Percentiles rank a stretch among this genome's conserved stretches.
Evolutionary conservation across 2,797 vertebrate genomes (phyloP).

Genomic region (Hapalemur alaotrensis): DNA sequence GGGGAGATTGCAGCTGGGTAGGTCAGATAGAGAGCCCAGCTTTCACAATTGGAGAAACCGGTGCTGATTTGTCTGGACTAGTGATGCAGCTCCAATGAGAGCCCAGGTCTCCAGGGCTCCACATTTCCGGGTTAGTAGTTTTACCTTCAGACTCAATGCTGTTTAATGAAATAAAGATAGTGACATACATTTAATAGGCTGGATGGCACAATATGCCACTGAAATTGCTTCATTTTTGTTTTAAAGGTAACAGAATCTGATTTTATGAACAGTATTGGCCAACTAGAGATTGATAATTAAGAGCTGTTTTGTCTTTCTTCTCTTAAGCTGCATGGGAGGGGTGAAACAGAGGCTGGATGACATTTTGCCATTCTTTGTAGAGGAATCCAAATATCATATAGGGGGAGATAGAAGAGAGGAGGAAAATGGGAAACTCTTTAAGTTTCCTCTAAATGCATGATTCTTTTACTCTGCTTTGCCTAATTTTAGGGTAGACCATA

Average conservation of each 20-base stretch:
- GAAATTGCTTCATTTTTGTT: not conserved
- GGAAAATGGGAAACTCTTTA: not conserved
- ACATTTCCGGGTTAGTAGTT: not conserved
- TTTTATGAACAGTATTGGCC: not conserved
- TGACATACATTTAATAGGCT: not conserved
- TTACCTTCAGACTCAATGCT: not conserved
- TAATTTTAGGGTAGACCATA: not conserved
- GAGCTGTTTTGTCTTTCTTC: not conserved
- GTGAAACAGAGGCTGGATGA: not conserved
- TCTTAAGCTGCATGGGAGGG: not conserved
- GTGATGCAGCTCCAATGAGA: not conserved
- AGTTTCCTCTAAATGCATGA: not conserved
- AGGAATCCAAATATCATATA: not conserved
- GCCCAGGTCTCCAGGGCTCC: not conserved
- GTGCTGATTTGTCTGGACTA: not conserved
- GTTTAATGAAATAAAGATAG: not conserved
- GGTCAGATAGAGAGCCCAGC: not conserved
- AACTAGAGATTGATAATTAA: not conserved
- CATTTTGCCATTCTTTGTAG: not conserved
- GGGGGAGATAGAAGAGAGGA: not conserved
- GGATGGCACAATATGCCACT: not conserved
- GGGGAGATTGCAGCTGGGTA: not conserved
- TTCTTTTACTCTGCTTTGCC: not conserved
- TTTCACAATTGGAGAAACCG: not conserved
- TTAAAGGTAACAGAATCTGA: not conserved